Conservation (phyloP, 1,140 invertebrate genomes). For the Cepaea nemoralis region DNA sequence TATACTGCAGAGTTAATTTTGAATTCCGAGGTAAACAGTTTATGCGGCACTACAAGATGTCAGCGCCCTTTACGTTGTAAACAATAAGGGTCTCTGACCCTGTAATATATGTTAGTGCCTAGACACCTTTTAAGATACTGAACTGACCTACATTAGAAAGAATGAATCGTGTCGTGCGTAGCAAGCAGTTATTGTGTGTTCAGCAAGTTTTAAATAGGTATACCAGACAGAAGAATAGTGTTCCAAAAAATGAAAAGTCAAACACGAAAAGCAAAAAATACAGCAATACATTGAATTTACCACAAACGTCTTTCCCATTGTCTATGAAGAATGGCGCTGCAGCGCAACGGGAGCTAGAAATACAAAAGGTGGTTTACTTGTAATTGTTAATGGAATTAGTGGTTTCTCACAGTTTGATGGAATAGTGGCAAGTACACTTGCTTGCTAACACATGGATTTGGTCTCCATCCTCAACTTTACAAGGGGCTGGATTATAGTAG, state of each 20-base stretch:
- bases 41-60: conserved; percentile 53
- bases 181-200: not conserved
- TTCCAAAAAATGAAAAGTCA: not conserved
- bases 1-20: too few relatives aligned
- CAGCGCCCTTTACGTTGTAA: conserved; percentile 48
- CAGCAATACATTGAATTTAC: conserved; percentile 78
- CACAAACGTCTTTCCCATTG: conserved; percentile 80
- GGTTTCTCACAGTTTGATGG: too few relatives aligned
- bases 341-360: conserved; percentile 75
- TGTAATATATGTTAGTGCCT: not conserved
- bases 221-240: conserved; percentile 63
- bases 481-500: too few relatives aligned
- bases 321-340: conserved; percentile 75
- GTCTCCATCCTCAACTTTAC: too few relatives aligned
- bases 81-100: conserved; percentile 54
- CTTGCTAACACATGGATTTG: too few relatives aligned
- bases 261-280: conserved; percentile 53
- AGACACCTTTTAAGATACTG: not conserved
- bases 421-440: too few relatives aligned
- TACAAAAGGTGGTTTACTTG: conserved; percentile 72
- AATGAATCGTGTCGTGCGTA: not conserved
- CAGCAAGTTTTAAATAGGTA: not conserved
- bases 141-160: not conserved
- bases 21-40: not conserved
- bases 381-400: too few relatives aligned